A percentile compares a stretch with the other conserved stretches of the same genome.
Evolutionary conservation across 2,797 vertebrate species (phyloP).

Genomic region (Hirundo rustica): DNA sequence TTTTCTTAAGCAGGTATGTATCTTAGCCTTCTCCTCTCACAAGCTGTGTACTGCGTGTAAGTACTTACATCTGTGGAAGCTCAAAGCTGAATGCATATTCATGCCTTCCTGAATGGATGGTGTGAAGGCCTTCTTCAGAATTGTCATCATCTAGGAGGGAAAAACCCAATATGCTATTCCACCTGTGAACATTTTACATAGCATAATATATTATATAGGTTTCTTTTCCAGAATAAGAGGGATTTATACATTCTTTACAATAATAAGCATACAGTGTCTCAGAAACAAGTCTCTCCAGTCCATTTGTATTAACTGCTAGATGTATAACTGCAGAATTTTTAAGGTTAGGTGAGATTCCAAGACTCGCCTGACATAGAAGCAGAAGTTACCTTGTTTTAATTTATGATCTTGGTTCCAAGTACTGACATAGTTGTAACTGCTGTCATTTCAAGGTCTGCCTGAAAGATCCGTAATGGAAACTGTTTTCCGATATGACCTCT

Average conservation of each 20-base stretch:
- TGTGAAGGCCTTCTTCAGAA: slow-evolving; percentile 88
- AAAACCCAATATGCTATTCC: slow-evolving; percentile 31
- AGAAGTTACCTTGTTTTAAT: not conserved
- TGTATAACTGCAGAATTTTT: not conserved
- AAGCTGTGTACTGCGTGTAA: not conserved
- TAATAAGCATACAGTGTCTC: not conserved
- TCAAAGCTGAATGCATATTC: slow-evolving; percentile 97
- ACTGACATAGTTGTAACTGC: not conserved
- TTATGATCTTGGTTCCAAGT: not conserved
- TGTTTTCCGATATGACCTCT: not conserved
- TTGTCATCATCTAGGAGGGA: slow-evolving; percentile 79
- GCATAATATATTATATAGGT: not conserved
- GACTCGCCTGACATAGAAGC: not conserved
- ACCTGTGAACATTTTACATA: not conserved
- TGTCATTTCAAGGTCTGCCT: not conserved
- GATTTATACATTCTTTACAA: not conserved
- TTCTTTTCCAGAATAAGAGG: not conserved
- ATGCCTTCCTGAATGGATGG: slow-evolving; percentile 88
- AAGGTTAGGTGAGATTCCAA: not conserved
- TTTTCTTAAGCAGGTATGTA: not conserved
- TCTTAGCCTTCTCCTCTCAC: slow-evolving; percentile 7
- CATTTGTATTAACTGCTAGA: not conserved
- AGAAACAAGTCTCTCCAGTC: not conserved
- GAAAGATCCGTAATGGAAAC: not conserved
- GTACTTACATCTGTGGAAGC: slow-evolving; percentile 95